phyloP scores from a whole-genome alignment of 2,797 vertebrate genomes.

The Hippoglossus hippoglossus region DNA sequence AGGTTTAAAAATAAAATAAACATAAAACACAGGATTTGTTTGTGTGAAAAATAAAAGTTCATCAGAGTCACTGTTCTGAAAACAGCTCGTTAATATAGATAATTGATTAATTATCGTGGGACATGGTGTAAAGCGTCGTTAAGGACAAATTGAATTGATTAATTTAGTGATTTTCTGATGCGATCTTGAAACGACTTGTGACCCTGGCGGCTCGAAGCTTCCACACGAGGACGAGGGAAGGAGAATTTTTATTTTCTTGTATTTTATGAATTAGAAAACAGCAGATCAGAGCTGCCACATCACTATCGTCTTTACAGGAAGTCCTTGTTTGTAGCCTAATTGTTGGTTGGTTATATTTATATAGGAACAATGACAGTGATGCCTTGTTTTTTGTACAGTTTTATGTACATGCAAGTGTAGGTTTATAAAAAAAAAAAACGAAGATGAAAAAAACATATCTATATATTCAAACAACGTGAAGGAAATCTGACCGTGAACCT shows the following conservation, averaged over 20 bases:
- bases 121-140: neutral
- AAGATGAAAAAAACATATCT: constrained; percentile 55
- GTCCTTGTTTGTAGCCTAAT: constrained; percentile 84
- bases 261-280: constrained; percentile 33
- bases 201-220: constrained; percentile 6
- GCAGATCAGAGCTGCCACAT: constrained; percentile 51
- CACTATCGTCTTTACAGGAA: constrained; percentile 71
- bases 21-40: too few species aligned
- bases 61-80: too few species aligned
- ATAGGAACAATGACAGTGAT: constrained; percentile 90
- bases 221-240: neutral
- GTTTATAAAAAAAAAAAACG: constrained; percentile 87
- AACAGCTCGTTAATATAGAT: neutral
- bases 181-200: neutral
- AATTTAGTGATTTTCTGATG: neutral
- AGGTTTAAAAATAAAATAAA: neutral
- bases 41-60: neutral
- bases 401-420: constrained; percentile 99
- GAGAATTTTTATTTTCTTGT: neutral
- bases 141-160: too few species aligned
- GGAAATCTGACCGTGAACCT: constrained; percentile 85
- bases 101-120: neutral
- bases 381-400: constrained; percentile 99
- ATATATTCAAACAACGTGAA: constrained; percentile 80
- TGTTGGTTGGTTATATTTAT: constrained; percentile 95